Evolutionary conservation across 2,888 invertebrate species (phyloP), one percentile per base, ranked within the genome.

Genomic region (Linnaemya tessellans): DNA sequence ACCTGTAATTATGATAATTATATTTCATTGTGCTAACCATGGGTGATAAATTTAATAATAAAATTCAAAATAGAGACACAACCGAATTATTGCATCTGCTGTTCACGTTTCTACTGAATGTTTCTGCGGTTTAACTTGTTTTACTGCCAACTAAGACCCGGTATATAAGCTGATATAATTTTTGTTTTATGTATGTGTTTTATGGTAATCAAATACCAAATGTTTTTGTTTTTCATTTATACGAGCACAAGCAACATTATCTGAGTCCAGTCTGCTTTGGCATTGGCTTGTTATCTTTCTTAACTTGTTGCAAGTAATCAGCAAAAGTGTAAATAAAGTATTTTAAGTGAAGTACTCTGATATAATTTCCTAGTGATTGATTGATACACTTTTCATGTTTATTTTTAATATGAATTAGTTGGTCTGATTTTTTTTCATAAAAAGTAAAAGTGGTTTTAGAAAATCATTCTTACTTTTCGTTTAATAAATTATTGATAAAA

Each of bases 91-190:
- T 73, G 65, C 71, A 80, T 67, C 67, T 65, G 75, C 35, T 84
- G 81, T 81, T 84, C 84, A 84, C 84, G 84, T 70, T 81, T 74
- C 64, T 74, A 62, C n/a, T 58, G 78, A 81, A 70, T 84, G 84
- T 38, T 84, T 54, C 56, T 22, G 62, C 15, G 49, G 41, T 38
- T 75, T 75, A 75, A 81, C 75, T 75, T 64, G 75, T 81, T 81
- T 70, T 70, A 64, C 54, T 64, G 70, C 11, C 35, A 9, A 15
- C 13, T 68, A 38, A 70, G 49, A n/a, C 41, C 49, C 30, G 41
- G 9, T 60, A 18, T 49, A 60, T 70, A 38, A 60, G 25, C 25
- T 38, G 15, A 38, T 22, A 60, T 60, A n/a, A n/a, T 67, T 46
- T 56, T 78, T 30, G n/a, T n/a, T n/a, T n/a, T n/a, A 38, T 35